A percentile compares a stretch with the other conserved stretches of the same genome.
Conservation (phyloP, 2,797 vertebrate species). For the Poeciliopsis presidionis region DNA sequence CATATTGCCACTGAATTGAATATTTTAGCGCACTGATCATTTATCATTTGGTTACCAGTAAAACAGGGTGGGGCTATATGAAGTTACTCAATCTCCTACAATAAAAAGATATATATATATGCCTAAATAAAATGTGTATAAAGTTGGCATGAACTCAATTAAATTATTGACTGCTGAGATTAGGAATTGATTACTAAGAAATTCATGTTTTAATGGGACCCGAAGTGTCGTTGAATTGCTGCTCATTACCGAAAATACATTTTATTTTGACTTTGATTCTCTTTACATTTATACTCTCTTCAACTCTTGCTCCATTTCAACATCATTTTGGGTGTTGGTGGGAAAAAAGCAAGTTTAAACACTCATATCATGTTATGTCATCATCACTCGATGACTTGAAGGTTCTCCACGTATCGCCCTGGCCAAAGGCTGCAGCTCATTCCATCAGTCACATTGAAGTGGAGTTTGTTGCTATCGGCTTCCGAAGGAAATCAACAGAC, state of each 20-base stretch:
- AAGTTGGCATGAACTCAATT: not conserved
- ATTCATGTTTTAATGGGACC: not conserved
- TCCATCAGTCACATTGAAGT: too few relatives aligned
- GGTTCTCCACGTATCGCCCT: not conserved
- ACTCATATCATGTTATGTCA: not conserved
- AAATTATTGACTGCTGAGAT: not conserved
- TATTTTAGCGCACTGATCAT: not conserved
- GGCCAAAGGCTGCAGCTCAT: too few relatives aligned
- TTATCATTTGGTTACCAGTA: not conserved
- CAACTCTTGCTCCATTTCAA: not conserved
- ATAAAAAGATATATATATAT: not conserved
- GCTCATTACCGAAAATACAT: conserved; percentile 18
- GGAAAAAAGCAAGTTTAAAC: conserved; percentile 13
- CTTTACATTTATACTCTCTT: not conserved
- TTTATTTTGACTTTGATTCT: conserved; percentile 37
- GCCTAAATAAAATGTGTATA: not conserved
- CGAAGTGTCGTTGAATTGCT: not conserved
- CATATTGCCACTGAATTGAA: not conserved
- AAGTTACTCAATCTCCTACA: not conserved
- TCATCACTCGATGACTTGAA: not conserved
- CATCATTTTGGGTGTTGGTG: conserved; percentile 17
- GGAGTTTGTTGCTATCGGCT: too few relatives aligned
- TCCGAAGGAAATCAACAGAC: too few relatives aligned
- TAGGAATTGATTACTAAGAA: not conserved
- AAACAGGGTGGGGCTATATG: conserved; percentile 2